phyloP scores from a whole-genome alignment of 2,113 vertebrate species.

The Corydoras maculifer region DNA sequence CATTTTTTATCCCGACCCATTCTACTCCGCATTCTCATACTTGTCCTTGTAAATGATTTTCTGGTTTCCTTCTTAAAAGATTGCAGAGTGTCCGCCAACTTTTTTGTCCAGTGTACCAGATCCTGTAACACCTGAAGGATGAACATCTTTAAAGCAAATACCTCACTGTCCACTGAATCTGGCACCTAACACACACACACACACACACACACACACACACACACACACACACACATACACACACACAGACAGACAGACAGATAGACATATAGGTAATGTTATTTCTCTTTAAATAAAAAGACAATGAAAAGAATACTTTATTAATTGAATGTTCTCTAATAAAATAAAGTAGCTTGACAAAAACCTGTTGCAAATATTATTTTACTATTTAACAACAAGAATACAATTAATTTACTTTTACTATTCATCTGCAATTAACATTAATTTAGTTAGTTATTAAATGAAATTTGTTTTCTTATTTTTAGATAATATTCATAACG shows the following conservation, averaged over 20 bases:
- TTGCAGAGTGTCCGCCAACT: slow-evolving; percentile 45
- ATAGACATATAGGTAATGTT: neutral
- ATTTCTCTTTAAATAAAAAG: no score
- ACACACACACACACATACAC: slow-evolving; percentile 21
- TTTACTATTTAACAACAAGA: no score
- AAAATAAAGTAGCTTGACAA: no score
- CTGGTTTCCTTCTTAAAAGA: slow-evolving; percentile 28
- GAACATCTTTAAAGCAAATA: slow-evolving; percentile 63
- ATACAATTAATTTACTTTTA: no score
- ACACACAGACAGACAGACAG: neutral
- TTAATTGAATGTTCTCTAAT: no score
- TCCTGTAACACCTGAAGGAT: slow-evolving; percentile 58
- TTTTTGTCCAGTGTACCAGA: slow-evolving; percentile 60
- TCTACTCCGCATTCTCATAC: neutral
- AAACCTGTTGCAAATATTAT: no score
- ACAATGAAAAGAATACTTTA: no score
- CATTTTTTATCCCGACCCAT: neutral
- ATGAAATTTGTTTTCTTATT: no score
- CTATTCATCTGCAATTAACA: no score
- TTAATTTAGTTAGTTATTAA: no score
- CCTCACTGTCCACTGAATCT: slow-evolving; percentile 22
- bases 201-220: slow-evolving; percentile 24
- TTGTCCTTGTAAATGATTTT: slow-evolving; percentile 24
- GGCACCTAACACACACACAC: slow-evolving; percentile 41
- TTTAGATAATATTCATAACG: no score